Base-by-base conservation (phyloP, 2,888 invertebrate genomes). In the Latrodectus elegans region DNA sequence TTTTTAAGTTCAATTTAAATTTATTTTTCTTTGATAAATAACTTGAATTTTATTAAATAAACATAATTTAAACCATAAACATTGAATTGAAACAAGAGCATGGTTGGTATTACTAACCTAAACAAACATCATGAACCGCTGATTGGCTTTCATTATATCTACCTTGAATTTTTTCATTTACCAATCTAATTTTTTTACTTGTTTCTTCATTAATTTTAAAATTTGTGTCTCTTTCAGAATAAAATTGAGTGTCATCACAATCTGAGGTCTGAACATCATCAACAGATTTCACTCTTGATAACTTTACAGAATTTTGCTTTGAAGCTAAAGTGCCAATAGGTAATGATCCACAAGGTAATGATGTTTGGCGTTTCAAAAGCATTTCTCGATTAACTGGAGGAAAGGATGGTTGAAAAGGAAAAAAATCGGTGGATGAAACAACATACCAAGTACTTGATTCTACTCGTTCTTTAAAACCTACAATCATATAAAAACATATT, bases 381-480 rank as follows among this genome's bases (percentile, higher is more conserved):
- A 72, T 17, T 15, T 17, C 15, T 14, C 10, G n/a, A 17, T 11
- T 71, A n/a, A 15, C 12, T 10, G 60, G n/a, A n/a, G 60, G 60
- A 60, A 60, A 60, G n/a, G 60, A 11, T 15, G 60, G 60, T n/a
- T 60, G 60, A 12, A 60, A n/a, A 15, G 60, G 60, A 60, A 15
- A 11, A 60, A 60, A 11, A 4, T 60, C 60, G 0, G 60, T 15
- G 0, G 60, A 10, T 0, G 65, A 55, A 81, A 73, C 81, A 10
- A 73, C 74, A 53, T 74, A 81, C 72, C 73, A 73, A 12, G 67
- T 65, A 10, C 65, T 81, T 8, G 74, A 53, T 53, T 60, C 8
- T n/a, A 60, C 60, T 60, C 6, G 12, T 11, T 60, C n/a, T n/a
- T 60, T n/a, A n/a, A 15, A 60, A 11, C 60, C 60, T 60, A n/a